Evolutionary conservation across 2,797 vertebrate genomes (phyloP), one percentile per base, ranked within the genome.

Genomic region (Thalassophryne amazonica): DNA sequence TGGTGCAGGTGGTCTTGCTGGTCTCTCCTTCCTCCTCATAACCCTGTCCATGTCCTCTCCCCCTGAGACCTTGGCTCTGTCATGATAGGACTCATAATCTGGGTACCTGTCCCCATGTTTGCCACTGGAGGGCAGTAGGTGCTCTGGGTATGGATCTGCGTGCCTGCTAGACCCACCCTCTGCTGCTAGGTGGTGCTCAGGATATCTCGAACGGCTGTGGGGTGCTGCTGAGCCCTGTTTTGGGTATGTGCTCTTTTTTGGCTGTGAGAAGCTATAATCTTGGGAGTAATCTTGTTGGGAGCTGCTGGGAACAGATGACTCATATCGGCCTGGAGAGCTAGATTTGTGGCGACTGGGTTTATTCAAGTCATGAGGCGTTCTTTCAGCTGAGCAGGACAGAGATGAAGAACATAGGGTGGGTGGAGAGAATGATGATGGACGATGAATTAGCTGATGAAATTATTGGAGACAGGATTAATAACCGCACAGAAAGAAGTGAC

Each of bases 161-260:
- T 73, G 62, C 41, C 67, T 76, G 55, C 69, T 62, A 2, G 17
- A 69, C 8, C 73, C 78, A 7, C 68, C 71, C 10, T 84, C 83
- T 2, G 33, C 47, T 23, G 11, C 47, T 20, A 43, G 12, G 25
- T 48, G 10, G 45, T 76, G 69, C 19, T 88, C 81, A 3, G 85
- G 64, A 60, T 83, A 57, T 63, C 75, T 91, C 52, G 66, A 69
- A 14, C 1, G 72, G 35, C 61, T 49, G 18, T 57, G 62, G 33
- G 67, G 73, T 12, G 76, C 34, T 6, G 33, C 69, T 10, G 78
- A 61, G 28, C 86, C 80, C 12, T 80, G 76, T 69, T 79, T 92
- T 34, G 91, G 84, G 64, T 86, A 68, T 53, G 88, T 88, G 76
- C 73, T 86, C 73, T 76, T 66, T 69, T 80, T 84, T 23, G 84